A percentile compares a stretch with the other conserved stretches of the same genome.
Conservation (phyloP, 2,888 invertebrate genomes). For the Lithophane ornitopus region DNA sequence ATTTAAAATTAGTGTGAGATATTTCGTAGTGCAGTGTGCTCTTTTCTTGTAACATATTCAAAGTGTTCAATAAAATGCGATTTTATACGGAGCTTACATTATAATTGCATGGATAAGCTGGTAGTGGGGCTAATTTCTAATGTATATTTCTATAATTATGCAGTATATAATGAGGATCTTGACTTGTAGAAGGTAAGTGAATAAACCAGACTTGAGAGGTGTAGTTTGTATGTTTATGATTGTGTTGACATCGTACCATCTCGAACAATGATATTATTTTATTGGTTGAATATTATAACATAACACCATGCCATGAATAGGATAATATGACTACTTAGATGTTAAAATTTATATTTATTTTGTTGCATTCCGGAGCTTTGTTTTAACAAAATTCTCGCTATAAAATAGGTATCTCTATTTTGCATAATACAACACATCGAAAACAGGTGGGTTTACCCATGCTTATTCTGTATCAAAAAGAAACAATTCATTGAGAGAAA, state of each 20-base stretch:
- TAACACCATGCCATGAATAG: not conserved
- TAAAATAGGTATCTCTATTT: conserved; percentile 48
- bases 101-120: conserved; percentile 23
- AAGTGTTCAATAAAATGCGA: conserved; percentile 37
- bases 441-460: conserved; percentile 59
- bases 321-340: conserved; percentile 23
- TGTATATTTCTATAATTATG: conserved; percentile 57
- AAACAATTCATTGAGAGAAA: conserved; percentile 5
- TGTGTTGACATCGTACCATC: conserved; percentile 26
- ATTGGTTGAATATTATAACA: conserved; percentile 20
- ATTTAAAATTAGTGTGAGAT: conserved; percentile 18
- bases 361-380: conserved; percentile 40
- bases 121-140: conserved; percentile 59
- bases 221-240: conserved; percentile 38
- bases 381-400: conserved; percentile 37
- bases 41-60: conserved; percentile 40
- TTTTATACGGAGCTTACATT: conserved; percentile 36
- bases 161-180: conserved; percentile 53
- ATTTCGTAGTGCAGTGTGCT: conserved; percentile 38
- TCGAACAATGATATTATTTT: conserved; percentile 20
- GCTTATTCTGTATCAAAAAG: conserved; percentile 35
- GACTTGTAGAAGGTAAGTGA: conserved; percentile 63
- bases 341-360: conserved; percentile 5
- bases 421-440: conserved; percentile 59
- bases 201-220: conserved; percentile 31